Base-by-base conservation (phyloP, 2,113 vertebrate genomes). In the Poeciliopsis occidentalis region DNA sequence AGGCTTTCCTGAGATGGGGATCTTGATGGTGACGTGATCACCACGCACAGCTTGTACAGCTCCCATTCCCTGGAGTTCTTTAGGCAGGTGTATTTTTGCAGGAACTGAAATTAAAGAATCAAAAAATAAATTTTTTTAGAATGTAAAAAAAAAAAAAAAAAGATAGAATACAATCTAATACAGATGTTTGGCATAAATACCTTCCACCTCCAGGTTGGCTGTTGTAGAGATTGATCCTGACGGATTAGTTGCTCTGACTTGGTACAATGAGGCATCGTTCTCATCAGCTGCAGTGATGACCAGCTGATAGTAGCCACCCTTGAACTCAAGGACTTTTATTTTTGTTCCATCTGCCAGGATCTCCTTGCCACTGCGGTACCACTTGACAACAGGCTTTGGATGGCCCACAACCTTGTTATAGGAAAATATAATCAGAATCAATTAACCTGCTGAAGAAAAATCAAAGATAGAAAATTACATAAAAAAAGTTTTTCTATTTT, bases 31-130 rank as follows among this genome's bases (percentile, higher is more conserved):
- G 78, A 98, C 78, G 51, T 96, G 91, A 80, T 99, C 97, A 24
- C 98, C 98, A 89, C 97, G 94, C 62, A 96, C 94, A 69, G 97
- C 97, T 0, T 98, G 96, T 80, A 99, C 97, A 64, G 98, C 97
- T 80, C 98, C 98, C 97, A 99, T 99, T 85, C 98, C 98, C 95
- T 99, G 97, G 47, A 99, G 96, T 71, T 97, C 96, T 89, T 96
- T 95, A 64, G 98, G 98, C 78, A 99, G 90, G 81, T 99, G 93
- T 87, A 99, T 97, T 94, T 96, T 97, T 78, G 98, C 98, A 90
- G 98, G 98, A 94, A 99, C 98, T 99, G 80, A 27, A 94, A 91
- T 80, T 75, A 72, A 57, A 72, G 0, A 71, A 73, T 12, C 1
- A 12, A 76, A 51, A 41, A 24, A 77, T 22, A 5, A 0, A 32